These are phyloP conservation scores for Mixornis gularis DNA, from an alignment of 2,113 vertebrate genomes.

Conservation along the genomic window DNA sequence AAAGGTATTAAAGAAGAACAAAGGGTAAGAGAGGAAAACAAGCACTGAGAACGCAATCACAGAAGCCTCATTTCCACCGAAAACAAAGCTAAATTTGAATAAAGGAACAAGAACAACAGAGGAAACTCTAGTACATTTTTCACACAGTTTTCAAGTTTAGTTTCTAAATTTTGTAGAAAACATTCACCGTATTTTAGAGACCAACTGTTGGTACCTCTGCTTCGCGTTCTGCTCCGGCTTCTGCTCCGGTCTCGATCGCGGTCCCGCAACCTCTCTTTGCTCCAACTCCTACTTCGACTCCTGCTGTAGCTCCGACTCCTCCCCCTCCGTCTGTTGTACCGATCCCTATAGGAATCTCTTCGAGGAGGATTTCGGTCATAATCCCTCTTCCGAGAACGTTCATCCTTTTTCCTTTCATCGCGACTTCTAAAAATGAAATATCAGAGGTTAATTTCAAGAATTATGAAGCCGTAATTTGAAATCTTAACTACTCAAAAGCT, in stretches of 20 bases:
- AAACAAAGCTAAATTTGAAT: not conserved
- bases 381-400: conserved; percentile 92
- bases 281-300: conserved; percentile 93
- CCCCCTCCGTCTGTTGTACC: conserved; percentile 91
- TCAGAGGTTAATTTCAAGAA: not conserved
- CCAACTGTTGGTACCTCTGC: conserved; percentile 73
- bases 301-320: conserved; percentile 91
- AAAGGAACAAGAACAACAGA: not conserved
- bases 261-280: conserved; percentile 87
- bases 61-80: not conserved
- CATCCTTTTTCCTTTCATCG: conserved; percentile 94
- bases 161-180: conserved; percentile 24
- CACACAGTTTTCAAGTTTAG: not conserved
- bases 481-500: not conserved
- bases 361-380: conserved; percentile 89
- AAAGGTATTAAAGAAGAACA: not conserved
- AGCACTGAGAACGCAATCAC: not conserved
- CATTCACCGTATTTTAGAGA: conserved; percentile 58
- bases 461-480: not conserved
- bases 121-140: not conserved
- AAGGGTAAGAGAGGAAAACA: not conserved
- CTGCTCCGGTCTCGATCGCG: conserved; percentile 87
- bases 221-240: conserved; percentile 82
- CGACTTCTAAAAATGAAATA: conserved; percentile 76
- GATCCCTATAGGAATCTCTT: conserved; percentile 92